Evolutionary conservation across 2,888 invertebrate species (phyloP).

Genomic region (Crocallis elinguaria): DNA sequence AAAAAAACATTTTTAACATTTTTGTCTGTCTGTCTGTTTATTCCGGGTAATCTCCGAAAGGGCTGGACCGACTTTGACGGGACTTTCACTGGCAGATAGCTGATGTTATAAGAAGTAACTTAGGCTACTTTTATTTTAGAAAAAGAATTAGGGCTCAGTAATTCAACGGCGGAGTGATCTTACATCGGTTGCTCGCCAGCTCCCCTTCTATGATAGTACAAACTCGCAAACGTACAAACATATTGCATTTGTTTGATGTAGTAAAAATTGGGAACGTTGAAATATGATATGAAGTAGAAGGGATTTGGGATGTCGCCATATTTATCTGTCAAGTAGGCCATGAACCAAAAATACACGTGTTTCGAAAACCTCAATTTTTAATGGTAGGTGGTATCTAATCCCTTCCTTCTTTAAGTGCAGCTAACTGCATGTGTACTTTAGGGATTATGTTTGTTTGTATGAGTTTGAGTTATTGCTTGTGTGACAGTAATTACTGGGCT

Average conservation of each 20-base stretch:
- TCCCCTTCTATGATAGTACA: slow-evolving; percentile 17
- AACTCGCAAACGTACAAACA: slow-evolving; percentile 36
- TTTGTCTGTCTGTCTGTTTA: no score
- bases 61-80: no score
- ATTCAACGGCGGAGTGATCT: no score
- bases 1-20: no score
- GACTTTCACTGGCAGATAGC: no score
- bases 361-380: slow-evolving; percentile 12
- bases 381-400: slow-evolving; percentile 21
- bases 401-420: slow-evolving; percentile 14
- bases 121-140: no score
- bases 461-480: slow-evolving; percentile 10
- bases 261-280: slow-evolving; percentile 42
- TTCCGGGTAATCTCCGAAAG: no score
- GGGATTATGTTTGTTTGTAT: slow-evolving; percentile 10
- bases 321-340: slow-evolving; percentile 13
- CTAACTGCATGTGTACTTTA: not conserved
- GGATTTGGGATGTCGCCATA: slow-evolving; percentile 21
- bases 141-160: no score
- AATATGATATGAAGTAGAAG: slow-evolving; percentile 39
- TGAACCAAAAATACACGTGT: slow-evolving; percentile 7
- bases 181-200: not conserved
- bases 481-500: slow-evolving; percentile 16
- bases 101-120: no score
- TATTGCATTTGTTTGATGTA: slow-evolving; percentile 49